Conservation (phyloP, 2,797 vertebrate species). For the Enteromius trimaculatus region DNA sequence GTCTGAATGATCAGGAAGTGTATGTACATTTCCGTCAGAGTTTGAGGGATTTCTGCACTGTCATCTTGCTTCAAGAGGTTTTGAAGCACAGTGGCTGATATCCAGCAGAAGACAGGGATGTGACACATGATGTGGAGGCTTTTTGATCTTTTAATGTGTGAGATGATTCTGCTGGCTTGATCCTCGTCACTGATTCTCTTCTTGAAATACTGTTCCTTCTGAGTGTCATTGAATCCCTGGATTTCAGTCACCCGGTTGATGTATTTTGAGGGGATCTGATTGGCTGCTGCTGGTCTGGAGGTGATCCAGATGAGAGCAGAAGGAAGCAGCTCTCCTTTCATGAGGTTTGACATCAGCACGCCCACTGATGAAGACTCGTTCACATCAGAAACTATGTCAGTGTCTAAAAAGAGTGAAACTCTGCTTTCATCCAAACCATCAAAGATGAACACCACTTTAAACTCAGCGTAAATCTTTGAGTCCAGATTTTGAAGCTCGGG, state of each 20-base stretch:
- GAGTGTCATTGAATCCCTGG: background rate
- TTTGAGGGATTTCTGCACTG: background rate
- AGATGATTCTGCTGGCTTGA: background rate
- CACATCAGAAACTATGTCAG: background rate
- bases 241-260: slow-evolving; percentile 22
- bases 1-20: slow-evolving; percentile 6
- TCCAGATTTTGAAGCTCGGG: background rate
- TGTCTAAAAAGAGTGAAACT: background rate
- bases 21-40: slow-evolving; percentile 18
- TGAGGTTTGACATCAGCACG: background rate
- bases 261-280: background rate
- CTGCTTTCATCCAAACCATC: slow-evolving; percentile 25
- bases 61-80: background rate
- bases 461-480: background rate
- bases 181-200: background rate
- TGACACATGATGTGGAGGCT: background rate
- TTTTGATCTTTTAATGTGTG: background rate
- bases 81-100: slow-evolving; percentile 27
- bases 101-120: slow-evolving; percentile 6
- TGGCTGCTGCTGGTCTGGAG: slow-evolving; percentile 8
- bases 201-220: background rate
- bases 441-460: slow-evolving; percentile 26
- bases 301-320: slow-evolving; percentile 6
- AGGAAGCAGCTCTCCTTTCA: background rate
- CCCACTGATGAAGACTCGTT: background rate